These are phyloP conservation scores for Exaiptasia diaphana DNA, from an alignment of 64 coral and sea anemone genomes.

Conservation along the genomic window DNA sequence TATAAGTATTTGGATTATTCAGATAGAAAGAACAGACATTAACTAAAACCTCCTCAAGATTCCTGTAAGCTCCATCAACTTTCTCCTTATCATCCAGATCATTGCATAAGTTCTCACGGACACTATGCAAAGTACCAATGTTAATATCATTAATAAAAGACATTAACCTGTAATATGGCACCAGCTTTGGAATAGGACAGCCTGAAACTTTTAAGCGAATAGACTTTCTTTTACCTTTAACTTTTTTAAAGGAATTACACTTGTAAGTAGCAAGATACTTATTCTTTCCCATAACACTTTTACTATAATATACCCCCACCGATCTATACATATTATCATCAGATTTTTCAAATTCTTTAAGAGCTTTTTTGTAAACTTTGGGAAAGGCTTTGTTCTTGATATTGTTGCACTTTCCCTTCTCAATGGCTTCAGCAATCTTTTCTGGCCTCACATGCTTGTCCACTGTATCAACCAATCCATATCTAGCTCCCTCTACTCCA, in stretches of 20 bases:
- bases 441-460: conserved; percentile 4
- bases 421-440: background rate
- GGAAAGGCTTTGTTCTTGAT: conserved; percentile 32
- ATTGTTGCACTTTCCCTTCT: conserved; percentile 34
- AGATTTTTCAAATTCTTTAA: conserved; percentile 4
- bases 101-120: conserved; percentile 41
- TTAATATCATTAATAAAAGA: conserved; percentile 57
- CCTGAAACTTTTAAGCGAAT: conserved; percentile 1
- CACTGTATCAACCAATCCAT: background rate
- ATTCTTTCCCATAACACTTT: conserved; percentile 51
- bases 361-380: conserved; percentile 32
- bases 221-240: conserved; percentile 32
- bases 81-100: conserved; percentile 56
- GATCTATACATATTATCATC: conserved; percentile 43
- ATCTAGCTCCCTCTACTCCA: background rate
- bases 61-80: conserved; percentile 26
- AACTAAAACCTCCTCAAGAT: background rate
- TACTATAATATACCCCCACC: conserved; percentile 54
- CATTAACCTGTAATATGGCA: conserved; percentile 58
- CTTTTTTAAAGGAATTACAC: conserved; percentile 39
- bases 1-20: background rate
- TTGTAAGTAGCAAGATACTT: conserved; percentile 38
- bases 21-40: background rate
- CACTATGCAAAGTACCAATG: conserved; percentile 66
- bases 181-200: conserved; percentile 29